These are phyloP conservation scores for Andrena trimmerana DNA, from an alignment of 2,888 invertebrate genomes.

Conservation along the genomic window DNA sequence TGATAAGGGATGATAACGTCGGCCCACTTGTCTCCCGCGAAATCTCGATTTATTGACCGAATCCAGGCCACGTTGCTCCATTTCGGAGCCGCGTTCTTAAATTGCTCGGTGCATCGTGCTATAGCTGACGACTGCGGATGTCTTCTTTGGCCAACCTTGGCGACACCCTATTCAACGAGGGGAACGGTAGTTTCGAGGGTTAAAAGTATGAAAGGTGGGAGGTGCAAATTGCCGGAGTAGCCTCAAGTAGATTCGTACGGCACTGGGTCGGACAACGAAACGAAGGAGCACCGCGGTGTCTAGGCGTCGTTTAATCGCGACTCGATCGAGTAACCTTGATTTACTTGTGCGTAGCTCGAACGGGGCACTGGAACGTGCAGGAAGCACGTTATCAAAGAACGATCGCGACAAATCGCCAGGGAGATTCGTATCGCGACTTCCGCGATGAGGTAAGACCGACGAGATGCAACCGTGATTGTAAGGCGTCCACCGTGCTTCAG, in stretches of 20 bases:
- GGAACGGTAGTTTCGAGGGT: neutral
- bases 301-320: conserved; percentile 37
- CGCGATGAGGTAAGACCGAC: conserved; percentile 60
- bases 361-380: conserved; percentile 39
- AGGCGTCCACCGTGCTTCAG: conserved; percentile 14
- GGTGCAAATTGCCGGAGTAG: neutral
- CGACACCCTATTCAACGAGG: neutral
- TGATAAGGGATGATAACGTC: conserved; percentile 45
- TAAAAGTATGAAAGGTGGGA: neutral
- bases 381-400: conserved; percentile 57
- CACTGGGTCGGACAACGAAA: neutral
- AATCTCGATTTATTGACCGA: neutral
- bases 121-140: neutral
- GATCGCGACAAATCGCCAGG: conserved; percentile 59
- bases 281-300: neutral
- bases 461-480: conserved; percentile 41
- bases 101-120: neutral
- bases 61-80: neutral
- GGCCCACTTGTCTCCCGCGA: neutral
- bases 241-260: neutral
- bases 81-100: conserved; percentile 4
- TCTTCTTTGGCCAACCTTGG: neutral
- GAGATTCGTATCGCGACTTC: conserved; percentile 67
- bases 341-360: conserved; percentile 44
- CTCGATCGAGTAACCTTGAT: conserved; percentile 58